A percentile compares a stretch with the other conserved stretches of the same genome.
phyloP scores from a whole-genome alignment of 2,113 vertebrate species.

The Rhinopithecus roxellana region DNA sequence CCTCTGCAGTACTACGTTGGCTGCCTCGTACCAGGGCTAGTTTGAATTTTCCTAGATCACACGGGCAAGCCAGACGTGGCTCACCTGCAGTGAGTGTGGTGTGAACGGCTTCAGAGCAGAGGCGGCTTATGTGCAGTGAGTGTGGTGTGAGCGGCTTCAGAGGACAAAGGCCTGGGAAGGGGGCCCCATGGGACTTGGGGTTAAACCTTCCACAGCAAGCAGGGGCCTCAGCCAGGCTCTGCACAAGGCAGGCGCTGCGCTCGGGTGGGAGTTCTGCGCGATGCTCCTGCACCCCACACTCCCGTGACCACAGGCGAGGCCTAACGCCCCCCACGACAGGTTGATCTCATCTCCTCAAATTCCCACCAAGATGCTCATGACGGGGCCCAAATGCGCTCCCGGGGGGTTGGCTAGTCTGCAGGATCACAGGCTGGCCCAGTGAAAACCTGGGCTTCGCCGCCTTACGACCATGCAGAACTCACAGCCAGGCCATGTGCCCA shows the following conservation, averaged over 20 bases:
- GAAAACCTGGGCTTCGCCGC: neutral
- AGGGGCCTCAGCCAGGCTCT: neutral
- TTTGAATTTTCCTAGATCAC: slow-evolving; percentile 77
- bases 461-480: neutral
- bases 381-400: accelerated
- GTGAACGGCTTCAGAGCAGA: slow-evolving; percentile 73
- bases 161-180: neutral
- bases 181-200: neutral
- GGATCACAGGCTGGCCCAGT: neutral
- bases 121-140: slow-evolving; percentile 72
- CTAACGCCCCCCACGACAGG: too few relatives aligned
- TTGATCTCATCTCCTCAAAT: neutral
- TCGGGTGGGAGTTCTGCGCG: neutral
- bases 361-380: neutral
- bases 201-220: neutral
- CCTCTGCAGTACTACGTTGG: slow-evolving; percentile 58
- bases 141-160: slow-evolving; percentile 73
- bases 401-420: neutral
- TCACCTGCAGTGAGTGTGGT: slow-evolving; percentile 75
- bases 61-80: slow-evolving; percentile 74
- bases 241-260: neutral
- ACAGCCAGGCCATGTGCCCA: neutral
- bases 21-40: slow-evolving; percentile 50
- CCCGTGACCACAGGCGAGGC: neutral
- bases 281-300: neutral